These are phyloP conservation scores for Falco biarmicus DNA, from an alignment of 2,797 vertebrate genomes.

Conservation along the genomic window DNA sequence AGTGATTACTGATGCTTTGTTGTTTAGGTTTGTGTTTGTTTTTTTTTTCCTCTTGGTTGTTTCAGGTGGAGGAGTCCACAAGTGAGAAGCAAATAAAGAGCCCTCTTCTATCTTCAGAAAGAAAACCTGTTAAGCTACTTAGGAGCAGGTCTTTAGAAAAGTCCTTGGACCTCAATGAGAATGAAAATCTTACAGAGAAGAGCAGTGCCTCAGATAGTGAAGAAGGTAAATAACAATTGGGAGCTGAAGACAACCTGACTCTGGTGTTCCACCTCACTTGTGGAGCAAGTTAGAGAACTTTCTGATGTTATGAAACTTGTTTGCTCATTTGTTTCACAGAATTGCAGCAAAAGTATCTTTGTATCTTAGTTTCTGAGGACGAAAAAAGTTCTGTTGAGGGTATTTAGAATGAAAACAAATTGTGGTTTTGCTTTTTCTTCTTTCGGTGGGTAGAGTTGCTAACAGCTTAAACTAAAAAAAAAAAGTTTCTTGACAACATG, in stretches of 20 bases:
- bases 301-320: not conserved
- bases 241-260: not conserved
- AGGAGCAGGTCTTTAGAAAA: constrained; percentile 78
- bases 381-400: not conserved
- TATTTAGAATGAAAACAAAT: not conserved
- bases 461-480: not conserved
- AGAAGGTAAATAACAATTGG: constrained; percentile 81
- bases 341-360: not conserved
- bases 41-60: constrained; percentile 10
- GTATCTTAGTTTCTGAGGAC: not conserved
- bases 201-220: constrained; percentile 88
- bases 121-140: constrained; percentile 63
- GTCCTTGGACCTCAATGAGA: constrained; percentile 88
- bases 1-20: not conserved
- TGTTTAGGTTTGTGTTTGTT: not conserved
- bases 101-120: constrained; percentile 75
- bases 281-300: not conserved
- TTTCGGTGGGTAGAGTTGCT: not conserved
- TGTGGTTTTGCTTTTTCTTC: not conserved
- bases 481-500: not conserved
- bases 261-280: not conserved
- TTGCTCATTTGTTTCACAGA: not conserved
- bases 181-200: constrained; percentile 85
- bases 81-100: constrained; percentile 72
- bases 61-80: constrained; percentile 77